These are phyloP conservation scores for Streptopelia turtur DNA, from an alignment of 2,797 vertebrate species.

Conservation along the genomic window DNA sequence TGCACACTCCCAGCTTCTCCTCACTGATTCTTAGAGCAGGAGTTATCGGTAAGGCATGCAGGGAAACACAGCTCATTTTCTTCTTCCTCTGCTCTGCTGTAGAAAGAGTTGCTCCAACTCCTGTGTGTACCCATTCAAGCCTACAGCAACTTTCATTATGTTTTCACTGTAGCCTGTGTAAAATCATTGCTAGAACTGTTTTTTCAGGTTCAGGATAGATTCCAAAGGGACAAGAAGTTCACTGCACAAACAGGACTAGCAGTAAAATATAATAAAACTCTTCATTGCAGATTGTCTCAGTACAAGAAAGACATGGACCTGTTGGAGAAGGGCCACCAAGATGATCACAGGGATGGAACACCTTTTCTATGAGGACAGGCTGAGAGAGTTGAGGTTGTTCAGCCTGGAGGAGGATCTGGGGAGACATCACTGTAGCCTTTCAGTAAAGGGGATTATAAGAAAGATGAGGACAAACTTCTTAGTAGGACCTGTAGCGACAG, in stretches of 20 bases:
- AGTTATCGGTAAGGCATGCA: background rate
- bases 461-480: background rate
- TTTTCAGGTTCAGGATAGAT: background rate
- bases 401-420: background rate
- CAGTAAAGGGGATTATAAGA: too few relatives aligned
- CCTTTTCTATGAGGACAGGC: background rate
- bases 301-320: background rate
- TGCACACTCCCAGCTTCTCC: rapidly evolving
- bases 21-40: background rate
- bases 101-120: background rate
- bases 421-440: too few relatives aligned
- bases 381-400: background rate
- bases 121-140: background rate
- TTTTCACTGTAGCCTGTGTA: background rate
- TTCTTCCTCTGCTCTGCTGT: background rate
- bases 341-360: background rate
- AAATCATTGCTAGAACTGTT: background rate
- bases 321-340: background rate
- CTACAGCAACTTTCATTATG: background rate
- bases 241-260: background rate
- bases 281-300: background rate
- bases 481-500: background rate
- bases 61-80: background rate
- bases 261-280: background rate
- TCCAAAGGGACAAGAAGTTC: background rate